phyloP scores from a whole-genome alignment of 1,140 invertebrate species.

The Batillaria attramentaria region DNA sequence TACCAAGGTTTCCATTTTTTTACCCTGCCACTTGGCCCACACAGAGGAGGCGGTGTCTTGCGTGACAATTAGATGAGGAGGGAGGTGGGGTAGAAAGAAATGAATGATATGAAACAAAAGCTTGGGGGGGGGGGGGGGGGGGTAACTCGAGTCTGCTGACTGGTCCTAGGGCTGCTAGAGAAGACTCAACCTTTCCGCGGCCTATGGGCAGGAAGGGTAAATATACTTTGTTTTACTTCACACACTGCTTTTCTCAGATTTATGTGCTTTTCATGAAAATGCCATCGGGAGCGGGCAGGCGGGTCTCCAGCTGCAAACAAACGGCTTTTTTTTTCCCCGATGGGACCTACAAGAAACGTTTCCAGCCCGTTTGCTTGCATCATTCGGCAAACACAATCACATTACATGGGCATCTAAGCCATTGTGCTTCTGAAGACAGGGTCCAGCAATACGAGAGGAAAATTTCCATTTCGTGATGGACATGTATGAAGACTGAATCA shows the following conservation, averaged over 20 bases:
- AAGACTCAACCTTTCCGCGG: not conserved
- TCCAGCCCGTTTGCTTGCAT: conserved; percentile 5
- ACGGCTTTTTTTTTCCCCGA: no score
- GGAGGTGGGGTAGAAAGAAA: not conserved
- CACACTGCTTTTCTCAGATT: conserved; percentile 14
- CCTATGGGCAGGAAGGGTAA: not conserved
- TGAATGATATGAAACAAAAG: no score
- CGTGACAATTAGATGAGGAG: no score
- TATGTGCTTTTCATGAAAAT: conserved; percentile 20
- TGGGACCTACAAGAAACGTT: not conserved
- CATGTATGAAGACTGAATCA: no score
- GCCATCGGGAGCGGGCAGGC: conserved; percentile 1
- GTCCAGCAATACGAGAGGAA: no score
- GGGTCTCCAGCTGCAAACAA: not conserved
- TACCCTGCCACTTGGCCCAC: no score
- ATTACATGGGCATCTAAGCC: no score
- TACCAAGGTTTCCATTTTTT: no score
- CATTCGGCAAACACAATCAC: conserved; percentile 1
- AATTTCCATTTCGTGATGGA: no score
- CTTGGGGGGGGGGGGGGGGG: no score
- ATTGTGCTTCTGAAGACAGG: no score
- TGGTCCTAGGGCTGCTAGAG: not conserved
- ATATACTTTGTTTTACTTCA: conserved; percentile 12
- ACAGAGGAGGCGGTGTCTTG: no score
- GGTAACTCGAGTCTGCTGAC: not conserved